Evolutionary conservation across 1,140 invertebrate genomes (phyloP).

Genomic region (Drosophila nannoptera): DNA sequence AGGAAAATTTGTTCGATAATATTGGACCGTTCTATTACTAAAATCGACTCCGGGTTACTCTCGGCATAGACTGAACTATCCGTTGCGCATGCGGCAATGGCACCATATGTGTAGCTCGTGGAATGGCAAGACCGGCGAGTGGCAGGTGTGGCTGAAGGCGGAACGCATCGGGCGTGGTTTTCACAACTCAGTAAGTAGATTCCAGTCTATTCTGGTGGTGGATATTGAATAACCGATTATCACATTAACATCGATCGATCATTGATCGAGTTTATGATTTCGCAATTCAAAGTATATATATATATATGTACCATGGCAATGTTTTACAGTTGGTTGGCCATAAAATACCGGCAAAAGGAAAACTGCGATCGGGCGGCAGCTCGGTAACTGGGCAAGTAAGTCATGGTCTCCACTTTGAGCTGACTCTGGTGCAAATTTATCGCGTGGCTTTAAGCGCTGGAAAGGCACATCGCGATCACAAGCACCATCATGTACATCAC

Average conservation of each 20-base stretch:
- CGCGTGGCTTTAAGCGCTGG: slow-evolving; percentile 88
- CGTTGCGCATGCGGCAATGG: slow-evolving; percentile 88
- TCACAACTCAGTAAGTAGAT: slow-evolving; percentile 87
- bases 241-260: not conserved
- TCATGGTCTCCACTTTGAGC: slow-evolving; percentile 86
- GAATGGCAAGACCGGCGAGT: slow-evolving; percentile 91
- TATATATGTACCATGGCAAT: not conserved
- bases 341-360: slow-evolving; percentile 86
- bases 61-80: slow-evolving; percentile 85
- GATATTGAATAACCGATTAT: slow-evolving; percentile 23
- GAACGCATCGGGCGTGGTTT: slow-evolving; percentile 90
- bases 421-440: slow-evolving; percentile 89
- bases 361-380: slow-evolving; percentile 84
- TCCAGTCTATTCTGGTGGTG: not conserved
- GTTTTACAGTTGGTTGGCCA: slow-evolving; percentile 86
- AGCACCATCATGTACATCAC: slow-evolving; percentile 89
- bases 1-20: not conserved
- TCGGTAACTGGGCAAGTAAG: slow-evolving; percentile 84
- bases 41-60: slow-evolving; percentile 7
- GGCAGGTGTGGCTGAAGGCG: slow-evolving; percentile 91
- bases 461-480: slow-evolving; percentile 90
- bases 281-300: not conserved
- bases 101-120: slow-evolving; percentile 91
- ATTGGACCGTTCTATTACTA: not conserved
- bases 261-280: not conserved